Conservation (phyloP, 1,140 invertebrate species). For the Cotesia vestalis region DNA sequence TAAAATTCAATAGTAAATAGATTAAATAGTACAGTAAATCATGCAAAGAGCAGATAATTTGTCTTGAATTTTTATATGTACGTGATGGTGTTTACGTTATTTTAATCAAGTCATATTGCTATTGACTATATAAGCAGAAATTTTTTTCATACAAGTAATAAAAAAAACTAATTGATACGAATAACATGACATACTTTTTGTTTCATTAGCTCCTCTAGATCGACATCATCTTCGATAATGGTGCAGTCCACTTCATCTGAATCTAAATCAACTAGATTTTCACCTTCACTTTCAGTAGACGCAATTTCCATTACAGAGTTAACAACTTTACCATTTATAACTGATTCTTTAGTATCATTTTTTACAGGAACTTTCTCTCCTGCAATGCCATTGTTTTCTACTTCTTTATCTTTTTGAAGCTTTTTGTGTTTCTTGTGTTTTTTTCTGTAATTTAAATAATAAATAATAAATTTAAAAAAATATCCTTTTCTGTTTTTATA, state of each 20-base stretch:
- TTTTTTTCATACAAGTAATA: constrained; percentile 3
- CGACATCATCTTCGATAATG: constrained; percentile 85
- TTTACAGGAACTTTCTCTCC: constrained; percentile 48
- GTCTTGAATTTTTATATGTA: too few species aligned
- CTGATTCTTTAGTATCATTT: constrained; percentile 47
- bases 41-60: too few species aligned
- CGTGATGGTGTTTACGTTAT: too few species aligned
- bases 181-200: constrained; percentile 73
- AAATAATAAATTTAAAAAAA: background rate
- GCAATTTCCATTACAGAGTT: constrained; percentile 71
- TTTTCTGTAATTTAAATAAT: constrained; percentile 46
- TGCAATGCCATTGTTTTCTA: constrained; percentile 57
- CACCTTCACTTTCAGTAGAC: constrained; percentile 75
- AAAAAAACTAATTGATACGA: constrained; percentile 11
- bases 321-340: constrained; percentile 57
- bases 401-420: constrained; percentile 57
- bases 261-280: constrained; percentile 75
- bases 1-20: too few species aligned
- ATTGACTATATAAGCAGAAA: background rate
- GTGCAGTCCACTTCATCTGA: constrained; percentile 77
- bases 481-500: too few species aligned
- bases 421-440: constrained; percentile 67
- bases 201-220: constrained; percentile 87
- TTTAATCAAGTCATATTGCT: too few species aligned
- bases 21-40: too few species aligned